Conservation (phyloP, 2,888 invertebrate genomes). For the Cataglyphis cursor region DNA sequence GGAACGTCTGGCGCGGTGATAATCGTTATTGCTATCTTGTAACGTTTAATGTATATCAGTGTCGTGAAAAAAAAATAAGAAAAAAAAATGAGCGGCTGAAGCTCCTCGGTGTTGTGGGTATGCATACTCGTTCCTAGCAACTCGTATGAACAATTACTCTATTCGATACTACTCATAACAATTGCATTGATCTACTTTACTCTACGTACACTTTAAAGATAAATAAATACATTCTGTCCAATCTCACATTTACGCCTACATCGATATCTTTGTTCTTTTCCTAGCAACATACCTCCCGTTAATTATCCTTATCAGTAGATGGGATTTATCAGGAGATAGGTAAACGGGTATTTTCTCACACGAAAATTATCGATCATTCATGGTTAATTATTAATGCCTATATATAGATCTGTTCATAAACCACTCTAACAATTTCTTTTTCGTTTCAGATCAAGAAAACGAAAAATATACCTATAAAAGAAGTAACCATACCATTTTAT, state of each 20-base stretch:
- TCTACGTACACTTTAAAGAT: constrained; percentile 85
- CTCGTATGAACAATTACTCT: constrained; percentile 85
- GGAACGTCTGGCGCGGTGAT: constrained; percentile 71
- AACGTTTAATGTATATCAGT: constrained; percentile 86
- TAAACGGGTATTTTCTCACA: neutral
- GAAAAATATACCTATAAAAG: constrained; percentile 63
- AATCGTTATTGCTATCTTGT: constrained; percentile 82
- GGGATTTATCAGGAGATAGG: neutral
- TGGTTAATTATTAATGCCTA: neutral
- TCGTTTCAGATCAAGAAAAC: neutral
- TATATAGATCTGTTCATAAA: neutral
- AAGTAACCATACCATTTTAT: constrained; percentile 81
- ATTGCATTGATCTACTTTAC: constrained; percentile 86
- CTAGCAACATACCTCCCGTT: neutral
- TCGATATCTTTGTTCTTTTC: neutral
- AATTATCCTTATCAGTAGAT: neutral
- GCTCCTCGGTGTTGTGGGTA: constrained; percentile 87
- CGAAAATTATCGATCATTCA: neutral
- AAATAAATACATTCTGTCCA: constrained; percentile 87
- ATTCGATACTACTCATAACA: constrained; percentile 86
- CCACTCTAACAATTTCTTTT: neutral
- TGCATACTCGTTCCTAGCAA: constrained; percentile 87
- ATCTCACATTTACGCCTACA: constrained; percentile 70
- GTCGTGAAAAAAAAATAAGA: constrained; percentile 82
- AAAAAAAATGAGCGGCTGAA: constrained; percentile 81